Evolutionary conservation across 2,888 invertebrate species (phyloP).

Genomic region (Meandrusa payeni): DNA sequence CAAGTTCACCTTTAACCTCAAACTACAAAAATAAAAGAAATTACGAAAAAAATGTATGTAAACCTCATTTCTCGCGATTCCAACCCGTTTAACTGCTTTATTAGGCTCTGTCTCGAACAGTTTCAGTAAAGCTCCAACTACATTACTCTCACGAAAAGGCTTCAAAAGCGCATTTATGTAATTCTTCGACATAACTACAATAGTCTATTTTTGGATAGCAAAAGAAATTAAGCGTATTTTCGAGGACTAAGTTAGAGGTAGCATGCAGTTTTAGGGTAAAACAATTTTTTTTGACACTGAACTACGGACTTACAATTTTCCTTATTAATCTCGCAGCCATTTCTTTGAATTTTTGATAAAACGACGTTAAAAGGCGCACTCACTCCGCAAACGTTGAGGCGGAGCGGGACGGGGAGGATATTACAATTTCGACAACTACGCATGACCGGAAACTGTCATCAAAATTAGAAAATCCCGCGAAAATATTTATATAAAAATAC

Average conservation of each 20-base stretch:
- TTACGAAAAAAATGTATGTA: constrained; percentile 40
- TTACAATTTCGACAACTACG: constrained; percentile 62
- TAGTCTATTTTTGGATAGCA: constrained; percentile 76
- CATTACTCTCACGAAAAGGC: constrained; percentile 77
- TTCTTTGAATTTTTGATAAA: constrained; percentile 62
- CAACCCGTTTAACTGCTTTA: constrained; percentile 41
- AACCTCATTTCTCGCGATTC: constrained; percentile 59
- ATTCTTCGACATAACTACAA: constrained; percentile 77
- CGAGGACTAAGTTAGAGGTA: constrained; percentile 37
- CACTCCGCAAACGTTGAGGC: constrained; percentile 49
- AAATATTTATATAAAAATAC: constrained; percentile 18
- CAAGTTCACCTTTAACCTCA: constrained; percentile 37
- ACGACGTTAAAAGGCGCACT: constrained; percentile 52
- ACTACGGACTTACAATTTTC: constrained; percentile 76
- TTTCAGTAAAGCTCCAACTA: constrained; percentile 56
- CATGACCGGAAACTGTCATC: constrained; percentile 72
- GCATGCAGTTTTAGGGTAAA: constrained; percentile 53
- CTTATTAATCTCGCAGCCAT: constrained; percentile 79
- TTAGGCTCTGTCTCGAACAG: constrained; percentile 53
- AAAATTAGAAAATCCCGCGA: constrained; percentile 37
- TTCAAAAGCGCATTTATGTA: constrained; percentile 79
- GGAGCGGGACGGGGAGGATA: constrained; percentile 53
- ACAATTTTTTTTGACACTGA: constrained; percentile 46
- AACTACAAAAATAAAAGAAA: constrained; percentile 31
- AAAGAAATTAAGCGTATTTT: constrained; percentile 48